Base-by-base conservation (phyloP, 2,113 vertebrate genomes). In the Neodontobutis hainanensis region DNA sequence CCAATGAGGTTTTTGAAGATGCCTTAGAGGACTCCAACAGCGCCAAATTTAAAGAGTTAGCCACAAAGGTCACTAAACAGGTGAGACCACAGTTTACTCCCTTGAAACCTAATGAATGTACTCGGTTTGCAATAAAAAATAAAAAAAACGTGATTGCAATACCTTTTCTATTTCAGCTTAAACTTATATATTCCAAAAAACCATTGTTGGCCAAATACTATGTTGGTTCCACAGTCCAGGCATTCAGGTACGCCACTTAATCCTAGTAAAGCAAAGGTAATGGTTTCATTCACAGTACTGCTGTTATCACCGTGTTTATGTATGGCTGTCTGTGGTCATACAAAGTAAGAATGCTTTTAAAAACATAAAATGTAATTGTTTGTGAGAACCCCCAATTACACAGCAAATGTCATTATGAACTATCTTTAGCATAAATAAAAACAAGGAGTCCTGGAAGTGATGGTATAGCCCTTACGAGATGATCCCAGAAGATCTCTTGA, bases 181-280 rank as follows among this genome's bases (percentile, higher is more conserved):
- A 77, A 79, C 0, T 2, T 10, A 66, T 92, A 40, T 93, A 92
- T 40, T 53, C 70, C 43, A 87, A 67, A 60, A 75, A 53, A 34
- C 67, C 89, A 1, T 68, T 66, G 16, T 50, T 93, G 62, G 47
- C 82, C 11, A 93, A 91, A 55, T 86, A 89, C 76, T 90, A 93
- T 8, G 70, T 89, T 0, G 65, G 65, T 3, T 91, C 92, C 0
- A 82, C 62, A 0, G 80, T 94, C 49, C 78, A 88, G 52, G 92
- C 89, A 19, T 94, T 94, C 89, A 94, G 93, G 93, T 93, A 81
- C 0, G 50, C 1, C 2, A 8, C 14, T 35, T n/a, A n/a, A n/a
- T 36, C 34, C 5, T 50, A 8, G 1, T 14, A 32, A 12, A 53
- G 10, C 3, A 27, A 27, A 27, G 19, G 19, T 27, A 27, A 27